Percentiles rank a stretch among this genome's conserved stretches.
These are phyloP conservation scores for Alaudala cheleensis DNA, from an alignment of 2,113 vertebrate genomes.

Conservation along the genomic window DNA sequence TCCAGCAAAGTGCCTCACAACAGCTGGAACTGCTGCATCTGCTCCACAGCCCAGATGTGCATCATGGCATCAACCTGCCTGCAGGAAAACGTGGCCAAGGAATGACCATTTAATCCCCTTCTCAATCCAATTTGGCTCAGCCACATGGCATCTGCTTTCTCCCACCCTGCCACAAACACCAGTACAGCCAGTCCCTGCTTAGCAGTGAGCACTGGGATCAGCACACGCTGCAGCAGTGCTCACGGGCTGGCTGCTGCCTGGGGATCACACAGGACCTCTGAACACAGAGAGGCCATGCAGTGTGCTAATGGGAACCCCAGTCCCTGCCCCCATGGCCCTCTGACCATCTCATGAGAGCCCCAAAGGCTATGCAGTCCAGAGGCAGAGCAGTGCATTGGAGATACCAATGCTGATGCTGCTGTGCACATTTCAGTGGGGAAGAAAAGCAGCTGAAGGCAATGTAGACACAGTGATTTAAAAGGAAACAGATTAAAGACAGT, in stretches of 20 bases:
- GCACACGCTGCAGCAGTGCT: rapidly evolving
- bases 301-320: not conserved
- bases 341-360: not conserved
- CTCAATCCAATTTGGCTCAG: constrained; percentile 23
- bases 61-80: not conserved
- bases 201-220: rapidly evolving
- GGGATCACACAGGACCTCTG: not conserved
- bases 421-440: not conserved
- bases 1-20: not conserved
- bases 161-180: not conserved
- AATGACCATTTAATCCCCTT: constrained; percentile 31
- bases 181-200: not conserved
- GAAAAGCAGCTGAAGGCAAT: not conserved
- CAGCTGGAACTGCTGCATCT: not conserved
- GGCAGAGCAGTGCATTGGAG: not conserved
- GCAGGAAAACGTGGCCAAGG: not conserved
- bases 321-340: not conserved
- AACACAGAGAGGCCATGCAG: not conserved
- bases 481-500: not conserved
- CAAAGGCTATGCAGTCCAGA: not conserved
- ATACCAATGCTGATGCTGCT: rapidly evolving
- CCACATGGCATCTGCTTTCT: not conserved
- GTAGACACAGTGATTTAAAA: constrained; percentile 10
- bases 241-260: not conserved
- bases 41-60: not conserved